Conservation (phyloP, 2,113 vertebrate species). For the Petromus typicus region DNA sequence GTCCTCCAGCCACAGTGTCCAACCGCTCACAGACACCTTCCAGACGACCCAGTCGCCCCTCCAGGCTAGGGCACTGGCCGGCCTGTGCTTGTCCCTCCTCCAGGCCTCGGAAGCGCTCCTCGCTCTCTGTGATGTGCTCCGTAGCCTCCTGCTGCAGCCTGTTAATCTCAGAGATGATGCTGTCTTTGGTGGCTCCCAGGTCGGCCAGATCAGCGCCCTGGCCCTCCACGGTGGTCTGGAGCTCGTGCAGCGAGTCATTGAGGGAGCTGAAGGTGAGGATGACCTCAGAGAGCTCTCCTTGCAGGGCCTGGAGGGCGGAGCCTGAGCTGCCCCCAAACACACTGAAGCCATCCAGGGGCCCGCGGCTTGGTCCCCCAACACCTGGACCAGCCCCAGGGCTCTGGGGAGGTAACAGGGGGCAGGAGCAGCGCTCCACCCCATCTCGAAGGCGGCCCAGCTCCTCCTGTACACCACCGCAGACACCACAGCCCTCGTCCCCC, state of each 20-base stretch:
- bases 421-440: slow-evolving; percentile 89
- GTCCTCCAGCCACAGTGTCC: slow-evolving; percentile 88
- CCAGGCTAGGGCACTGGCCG: slow-evolving; percentile 85
- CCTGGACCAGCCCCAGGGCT: slow-evolving; percentile 75
- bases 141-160: slow-evolving; percentile 88
- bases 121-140: slow-evolving; percentile 86
- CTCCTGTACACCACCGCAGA: slow-evolving; percentile 90
- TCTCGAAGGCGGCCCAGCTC: slow-evolving; percentile 90
- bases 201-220: slow-evolving; percentile 88
- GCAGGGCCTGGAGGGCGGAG: slow-evolving; percentile 90
- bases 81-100: slow-evolving; percentile 87
- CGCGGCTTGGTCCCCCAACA: slow-evolving; percentile 73
- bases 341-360: slow-evolving; percentile 90
- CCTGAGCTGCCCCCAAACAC: slow-evolving; percentile 86
- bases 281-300: slow-evolving; percentile 89
- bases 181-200: slow-evolving; percentile 87
- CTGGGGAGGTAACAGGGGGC: slow-evolving; percentile 75
- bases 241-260: slow-evolving; percentile 90
- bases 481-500: slow-evolving; percentile 85
- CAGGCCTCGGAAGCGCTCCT: slow-evolving; percentile 86
- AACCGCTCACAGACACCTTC: slow-evolving; percentile 92
- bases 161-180: slow-evolving; percentile 91
- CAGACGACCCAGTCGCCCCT: slow-evolving; percentile 90
- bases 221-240: slow-evolving; percentile 89
- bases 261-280: slow-evolving; percentile 89